These are phyloP conservation scores for Lucilia sericata DNA, from an alignment of 1,140 invertebrate species.

Conservation along the genomic window DNA sequence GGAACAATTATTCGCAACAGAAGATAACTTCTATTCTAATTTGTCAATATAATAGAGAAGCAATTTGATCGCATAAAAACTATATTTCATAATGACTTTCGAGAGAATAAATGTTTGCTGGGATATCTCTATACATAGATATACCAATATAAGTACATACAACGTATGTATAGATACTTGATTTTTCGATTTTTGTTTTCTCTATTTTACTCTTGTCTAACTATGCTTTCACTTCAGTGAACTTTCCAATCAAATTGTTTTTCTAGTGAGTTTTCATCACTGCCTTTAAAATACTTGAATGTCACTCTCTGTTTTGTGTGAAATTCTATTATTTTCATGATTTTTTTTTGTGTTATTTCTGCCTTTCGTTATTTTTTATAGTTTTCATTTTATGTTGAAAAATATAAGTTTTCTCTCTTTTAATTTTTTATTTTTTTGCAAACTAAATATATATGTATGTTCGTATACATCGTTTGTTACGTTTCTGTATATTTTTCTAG, in stretches of 20 bases:
- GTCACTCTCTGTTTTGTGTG: not conserved
- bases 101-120: too few relatives aligned
- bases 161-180: too few relatives aligned
- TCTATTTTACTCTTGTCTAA: not conserved
- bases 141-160: not conserved
- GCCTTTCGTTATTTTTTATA: not conserved
- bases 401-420: not conserved
- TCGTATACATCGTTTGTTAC: too few relatives aligned
- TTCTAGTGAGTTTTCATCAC: conserved; percentile 21
- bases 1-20: too few relatives aligned
- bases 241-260: conserved; percentile 45
- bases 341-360: too few relatives aligned
- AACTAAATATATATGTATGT: not conserved
- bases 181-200: not conserved
- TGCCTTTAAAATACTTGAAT: conserved; percentile 17
- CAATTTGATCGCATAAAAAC: too few relatives aligned
- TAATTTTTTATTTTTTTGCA: not conserved
- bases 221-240: conserved; percentile 33
- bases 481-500: not conserved
- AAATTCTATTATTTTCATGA: conserved; percentile 16
- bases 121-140: not conserved
- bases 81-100: too few relatives aligned
- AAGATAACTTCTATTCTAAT: too few relatives aligned
- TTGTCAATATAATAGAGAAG: too few relatives aligned
- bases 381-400: not conserved